Percentiles rank a stretch among this genome's conserved stretches.
Conservation (phyloP, 1,140 invertebrate species). For the Augochlora pura region DNA sequence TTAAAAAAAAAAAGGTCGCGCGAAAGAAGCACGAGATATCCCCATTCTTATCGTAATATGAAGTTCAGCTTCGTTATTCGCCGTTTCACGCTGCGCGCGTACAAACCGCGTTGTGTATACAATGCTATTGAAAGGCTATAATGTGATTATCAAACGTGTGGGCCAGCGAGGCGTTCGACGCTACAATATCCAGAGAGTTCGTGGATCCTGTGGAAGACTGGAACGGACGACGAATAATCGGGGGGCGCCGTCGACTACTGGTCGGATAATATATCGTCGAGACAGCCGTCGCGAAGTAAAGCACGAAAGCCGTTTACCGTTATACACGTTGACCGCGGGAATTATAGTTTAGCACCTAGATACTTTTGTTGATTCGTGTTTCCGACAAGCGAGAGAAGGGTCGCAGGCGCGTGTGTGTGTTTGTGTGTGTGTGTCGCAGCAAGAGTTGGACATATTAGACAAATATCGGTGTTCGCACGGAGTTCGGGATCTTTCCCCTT, state of each 20-base stretch:
- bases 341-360: conserved; percentile 59
- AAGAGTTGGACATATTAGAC: background rate
- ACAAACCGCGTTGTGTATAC: conserved; percentile 1
- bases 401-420: too few species aligned
- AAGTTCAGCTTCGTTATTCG: conserved; percentile 14
- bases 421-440: too few species aligned
- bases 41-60: too few species aligned
- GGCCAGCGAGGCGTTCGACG: background rate
- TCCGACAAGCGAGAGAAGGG: conserved; percentile 25
- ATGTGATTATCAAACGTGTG: background rate
- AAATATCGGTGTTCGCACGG: background rate
- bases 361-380: conserved; percentile 40
- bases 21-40: too few species aligned
- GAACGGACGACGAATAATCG: conserved; percentile 46
- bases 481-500: conserved; percentile 8
- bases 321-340: conserved; percentile 38
- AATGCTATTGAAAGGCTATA: background rate
- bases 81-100: background rate
- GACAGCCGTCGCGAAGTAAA: conserved; percentile 21
- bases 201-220: conserved; percentile 60
- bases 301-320: conserved; percentile 52
- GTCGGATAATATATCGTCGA: conserved; percentile 50
- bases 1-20: too few species aligned
- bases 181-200: conserved; percentile 7
- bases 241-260: conserved; percentile 37